Evolutionary conservation across 2,113 vertebrate genomes (phyloP).

Genomic region (Epinephelus moara): DNA sequence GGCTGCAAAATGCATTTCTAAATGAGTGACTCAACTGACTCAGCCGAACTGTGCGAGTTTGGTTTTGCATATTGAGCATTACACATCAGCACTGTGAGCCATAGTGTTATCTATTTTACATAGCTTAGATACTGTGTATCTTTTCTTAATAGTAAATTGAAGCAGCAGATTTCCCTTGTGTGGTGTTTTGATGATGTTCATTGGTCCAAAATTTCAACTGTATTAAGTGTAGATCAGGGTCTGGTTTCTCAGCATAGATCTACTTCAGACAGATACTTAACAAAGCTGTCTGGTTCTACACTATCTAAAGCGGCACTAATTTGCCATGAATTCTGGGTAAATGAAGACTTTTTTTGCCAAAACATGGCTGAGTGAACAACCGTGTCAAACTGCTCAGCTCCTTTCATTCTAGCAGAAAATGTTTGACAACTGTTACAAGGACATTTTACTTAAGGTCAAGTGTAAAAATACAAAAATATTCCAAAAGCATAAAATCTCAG

Average conservation of each 20-base stretch:
- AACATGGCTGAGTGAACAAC: background rate
- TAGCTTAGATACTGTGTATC: background rate
- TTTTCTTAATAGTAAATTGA: too few species aligned
- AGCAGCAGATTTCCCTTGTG: too few species aligned
- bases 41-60: background rate
- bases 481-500: background rate
- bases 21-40: conserved; percentile 5
- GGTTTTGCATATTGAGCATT: background rate
- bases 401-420: background rate
- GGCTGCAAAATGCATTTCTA: background rate
- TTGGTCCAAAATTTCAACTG: too few species aligned
- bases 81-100: background rate
- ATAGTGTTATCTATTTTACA: too few species aligned
- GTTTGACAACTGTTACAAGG: background rate
- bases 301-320: background rate
- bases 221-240: too few species aligned
- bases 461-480: background rate
- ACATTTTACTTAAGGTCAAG: background rate
- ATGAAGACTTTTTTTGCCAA: background rate
- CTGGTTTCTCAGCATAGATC: background rate
- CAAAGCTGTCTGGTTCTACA: background rate
- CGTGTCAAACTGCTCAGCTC: background rate
- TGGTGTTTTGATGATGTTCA: too few species aligned
- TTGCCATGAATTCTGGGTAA: background rate
- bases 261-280: background rate